Conservation (phyloP, 2,113 vertebrate genomes). For the Tiliqua scincoides region DNA sequence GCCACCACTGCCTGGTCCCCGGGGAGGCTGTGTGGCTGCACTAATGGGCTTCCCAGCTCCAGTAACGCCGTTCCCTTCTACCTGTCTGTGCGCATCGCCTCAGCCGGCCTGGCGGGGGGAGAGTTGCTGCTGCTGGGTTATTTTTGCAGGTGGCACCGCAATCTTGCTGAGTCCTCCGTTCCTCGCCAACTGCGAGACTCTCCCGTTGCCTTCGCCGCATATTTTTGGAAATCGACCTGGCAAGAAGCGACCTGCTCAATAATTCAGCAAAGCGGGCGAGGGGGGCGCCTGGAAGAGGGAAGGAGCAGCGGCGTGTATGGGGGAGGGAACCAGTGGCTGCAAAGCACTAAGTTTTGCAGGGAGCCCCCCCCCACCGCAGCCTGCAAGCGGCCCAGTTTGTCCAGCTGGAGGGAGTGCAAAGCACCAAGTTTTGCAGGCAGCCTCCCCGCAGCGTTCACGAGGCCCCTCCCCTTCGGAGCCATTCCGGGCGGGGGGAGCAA, state of each 20-base stretch:
- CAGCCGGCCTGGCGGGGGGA: not conserved
- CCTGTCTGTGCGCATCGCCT: not conserved
- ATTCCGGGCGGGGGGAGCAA: too few species aligned
- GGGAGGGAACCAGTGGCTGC: too few species aligned
- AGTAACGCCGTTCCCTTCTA: not conserved
- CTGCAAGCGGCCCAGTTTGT: too few species aligned
- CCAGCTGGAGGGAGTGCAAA: too few species aligned
- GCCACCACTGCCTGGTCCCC: not conserved
- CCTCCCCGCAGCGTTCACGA: too few species aligned
- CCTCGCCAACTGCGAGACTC: not conserved
- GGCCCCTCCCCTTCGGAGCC: too few species aligned
- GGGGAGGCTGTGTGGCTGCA: slow-evolving; percentile 4
- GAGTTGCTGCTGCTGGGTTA: not conserved
- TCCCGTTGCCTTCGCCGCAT: not conserved
- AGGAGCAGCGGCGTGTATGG: not conserved
- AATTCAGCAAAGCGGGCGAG: not conserved
- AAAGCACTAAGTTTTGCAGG: too few species aligned
- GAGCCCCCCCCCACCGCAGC: too few species aligned
- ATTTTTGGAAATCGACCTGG: slow-evolving; percentile 9
- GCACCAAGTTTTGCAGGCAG: too few species aligned
- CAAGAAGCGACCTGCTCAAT: not conserved
- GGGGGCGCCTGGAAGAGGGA: too few species aligned
- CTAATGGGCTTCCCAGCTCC: slow-evolving; percentile 8
- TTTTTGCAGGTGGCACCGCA: not conserved
- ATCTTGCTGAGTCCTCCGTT: slow-evolving; percentile 14